These are phyloP conservation scores for Macrosteles quadrilineatus DNA, from an alignment of 1,140 invertebrate genomes.

Conservation along the genomic window DNA sequence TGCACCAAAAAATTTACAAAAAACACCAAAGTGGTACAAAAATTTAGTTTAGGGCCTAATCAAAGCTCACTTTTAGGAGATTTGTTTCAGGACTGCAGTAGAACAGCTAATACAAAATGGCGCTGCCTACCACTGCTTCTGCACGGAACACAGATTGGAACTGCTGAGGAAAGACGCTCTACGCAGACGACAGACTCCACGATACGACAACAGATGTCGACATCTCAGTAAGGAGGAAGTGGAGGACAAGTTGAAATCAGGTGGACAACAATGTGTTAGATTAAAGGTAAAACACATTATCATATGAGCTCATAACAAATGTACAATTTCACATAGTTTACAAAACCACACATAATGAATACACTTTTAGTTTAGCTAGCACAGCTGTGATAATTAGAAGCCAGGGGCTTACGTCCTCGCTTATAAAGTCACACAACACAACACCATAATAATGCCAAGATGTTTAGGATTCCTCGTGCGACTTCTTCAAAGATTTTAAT, in stretches of 20 bases:
- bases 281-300: constrained; percentile 69
- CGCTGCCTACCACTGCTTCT: constrained; percentile 90
- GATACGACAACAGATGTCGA: constrained; percentile 94
- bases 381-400: no score
- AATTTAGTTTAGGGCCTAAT: no score
- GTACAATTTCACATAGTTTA: constrained; percentile 35
- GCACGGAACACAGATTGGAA: constrained; percentile 78
- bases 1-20: no score
- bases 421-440: no score
- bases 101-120: constrained; percentile 69
- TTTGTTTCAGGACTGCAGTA: constrained; percentile 65
- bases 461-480: no score
- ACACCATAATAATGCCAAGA: no score
- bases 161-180: constrained; percentile 81
- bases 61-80: no score
- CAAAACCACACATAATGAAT: constrained; percentile 28
- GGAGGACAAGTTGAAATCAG: constrained; percentile 63
- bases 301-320: no score
- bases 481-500: no score
- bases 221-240: constrained; percentile 68
- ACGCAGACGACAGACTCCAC: constrained; percentile 68
- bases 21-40: no score
- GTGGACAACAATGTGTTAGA: constrained; percentile 73
- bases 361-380: no score
- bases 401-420: no score